Base-by-base conservation (phyloP, 2,113 vertebrate genomes). In the Tragelaphus strepsiceros region DNA sequence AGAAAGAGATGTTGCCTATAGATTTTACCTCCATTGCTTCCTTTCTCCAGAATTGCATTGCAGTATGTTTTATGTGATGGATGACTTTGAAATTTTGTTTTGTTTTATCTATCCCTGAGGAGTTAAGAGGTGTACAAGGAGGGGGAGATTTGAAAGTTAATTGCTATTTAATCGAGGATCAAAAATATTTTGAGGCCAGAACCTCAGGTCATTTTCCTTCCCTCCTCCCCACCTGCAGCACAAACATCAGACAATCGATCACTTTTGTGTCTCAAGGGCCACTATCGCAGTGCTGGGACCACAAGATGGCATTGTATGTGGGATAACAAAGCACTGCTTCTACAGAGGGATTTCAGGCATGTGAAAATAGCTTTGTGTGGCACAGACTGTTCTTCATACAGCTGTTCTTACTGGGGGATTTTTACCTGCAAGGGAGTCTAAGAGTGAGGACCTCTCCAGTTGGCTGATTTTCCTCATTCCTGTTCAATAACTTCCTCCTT, bases 281-380 rank as follows among this genome's bases (percentile, higher is more conserved):
- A 62, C 74, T 56, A 80, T 46, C 15, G 16, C 49, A 26, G 77
- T 12, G 71, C 39, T 43, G 64, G 54, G 39, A 58, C 93, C 88
- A 94, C 74, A 89, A 82, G 92, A 22, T 1, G 8, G 59, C 96
- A 86, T 94, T 96, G 90, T 96, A 4, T 22, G 26, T 51, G 0
- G 21, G 46, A 22, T 59, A 94, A 98, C 97, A 97, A 96, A 95
- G 94, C 59, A 0, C 94, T 74, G 1, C 87, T 95, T 96, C 97
- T 87, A 54, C 74, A 43, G 85, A 56, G 2, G 26, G 32, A 17
- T 7, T 13, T 67, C 81, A 46, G 81, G 54, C 24, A 22, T 71
- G 10, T 28, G 93, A 91, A 82, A 80, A 94, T 15, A 90, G 97
- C 84, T 88, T n/a, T 92, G 67, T 86, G 43, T 39, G 39, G 58